Evolutionary conservation across 2,888 invertebrate species (phyloP).

Genomic region (Rhyacophila evoluta): DNA sequence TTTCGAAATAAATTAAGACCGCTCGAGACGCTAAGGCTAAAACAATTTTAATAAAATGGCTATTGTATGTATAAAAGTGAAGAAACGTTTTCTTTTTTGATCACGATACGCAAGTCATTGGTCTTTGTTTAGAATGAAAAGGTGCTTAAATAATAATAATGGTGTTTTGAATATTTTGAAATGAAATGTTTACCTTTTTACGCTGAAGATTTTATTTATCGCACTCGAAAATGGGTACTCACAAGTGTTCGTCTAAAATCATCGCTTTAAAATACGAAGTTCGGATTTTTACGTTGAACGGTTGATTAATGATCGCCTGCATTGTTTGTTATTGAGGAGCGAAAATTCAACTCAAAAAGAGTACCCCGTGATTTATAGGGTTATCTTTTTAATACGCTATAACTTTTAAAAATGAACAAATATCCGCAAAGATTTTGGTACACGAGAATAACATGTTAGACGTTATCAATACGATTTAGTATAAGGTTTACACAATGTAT

Average conservation of each 20-base stretch:
- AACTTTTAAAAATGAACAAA: not conserved
- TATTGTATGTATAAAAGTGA: not conserved
- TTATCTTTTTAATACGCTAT: not conserved
- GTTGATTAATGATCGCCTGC: constrained; percentile 43
- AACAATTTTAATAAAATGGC: not conserved
- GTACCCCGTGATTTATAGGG: not conserved
- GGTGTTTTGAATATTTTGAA: constrained; percentile 9
- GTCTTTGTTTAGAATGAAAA: constrained; percentile 4
- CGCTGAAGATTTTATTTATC: constrained; percentile 13
- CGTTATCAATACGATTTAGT: too few species aligned
- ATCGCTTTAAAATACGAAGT: constrained; percentile 2
- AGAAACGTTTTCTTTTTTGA: constrained; percentile 9
- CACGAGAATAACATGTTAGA: too few species aligned
- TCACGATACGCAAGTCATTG: constrained; percentile 1
- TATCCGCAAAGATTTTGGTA: too few species aligned
- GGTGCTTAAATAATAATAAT: constrained; percentile 18
- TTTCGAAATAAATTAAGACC: not conserved
- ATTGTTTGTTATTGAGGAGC: constrained; percentile 41
- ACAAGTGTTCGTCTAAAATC: not conserved
- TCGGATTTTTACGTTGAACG: not conserved
- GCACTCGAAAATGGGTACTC: not conserved
- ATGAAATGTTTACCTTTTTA: constrained; percentile 14
- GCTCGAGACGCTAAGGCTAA: not conserved
- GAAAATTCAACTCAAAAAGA: not conserved
- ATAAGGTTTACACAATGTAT: too few species aligned